A percentile compares a stretch with the other conserved stretches of the same genome.
Conservation (phyloP, 2,797 vertebrate species). For the Dipus sagitta region DNA sequence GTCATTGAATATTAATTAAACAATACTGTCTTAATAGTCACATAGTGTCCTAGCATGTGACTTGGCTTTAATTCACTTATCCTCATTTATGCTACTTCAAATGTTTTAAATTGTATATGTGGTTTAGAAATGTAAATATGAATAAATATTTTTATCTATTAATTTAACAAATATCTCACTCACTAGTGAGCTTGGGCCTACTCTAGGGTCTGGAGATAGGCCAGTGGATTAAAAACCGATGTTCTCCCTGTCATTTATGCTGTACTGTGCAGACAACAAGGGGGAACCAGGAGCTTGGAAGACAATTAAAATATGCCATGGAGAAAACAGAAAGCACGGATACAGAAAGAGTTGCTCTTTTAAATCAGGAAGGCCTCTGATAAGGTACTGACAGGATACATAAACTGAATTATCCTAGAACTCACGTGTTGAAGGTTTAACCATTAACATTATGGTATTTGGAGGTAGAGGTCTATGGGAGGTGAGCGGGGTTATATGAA, state of each 20-base stretch:
- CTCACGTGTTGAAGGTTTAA: not conserved
- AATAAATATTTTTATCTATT: not conserved
- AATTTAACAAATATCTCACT: not conserved
- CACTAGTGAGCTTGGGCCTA: not conserved
- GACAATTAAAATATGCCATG: not conserved
- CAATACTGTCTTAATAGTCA: not conserved
- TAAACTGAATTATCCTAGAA: not conserved
- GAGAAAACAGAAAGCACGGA: not conserved
- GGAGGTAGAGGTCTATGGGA: not conserved
- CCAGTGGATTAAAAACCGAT: not conserved
- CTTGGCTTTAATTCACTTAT: constrained; percentile 18
- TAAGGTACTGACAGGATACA: not conserved
- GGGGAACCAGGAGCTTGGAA: not conserved
- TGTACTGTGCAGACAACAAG: not conserved
- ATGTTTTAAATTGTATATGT: not conserved
- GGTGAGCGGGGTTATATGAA: not conserved
- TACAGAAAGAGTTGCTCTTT: not conserved
- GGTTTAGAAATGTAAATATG: not conserved
- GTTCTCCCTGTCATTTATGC: not conserved
- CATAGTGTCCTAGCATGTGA: not conserved
- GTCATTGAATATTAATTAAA: not conserved
- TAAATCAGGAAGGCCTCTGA: not conserved
- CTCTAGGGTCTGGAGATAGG: not conserved
- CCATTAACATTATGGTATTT: too few species aligned
- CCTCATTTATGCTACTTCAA: not conserved